Evolutionary conservation across 2,888 invertebrate genomes (phyloP).

Genomic region (Carabus problematicus): DNA sequence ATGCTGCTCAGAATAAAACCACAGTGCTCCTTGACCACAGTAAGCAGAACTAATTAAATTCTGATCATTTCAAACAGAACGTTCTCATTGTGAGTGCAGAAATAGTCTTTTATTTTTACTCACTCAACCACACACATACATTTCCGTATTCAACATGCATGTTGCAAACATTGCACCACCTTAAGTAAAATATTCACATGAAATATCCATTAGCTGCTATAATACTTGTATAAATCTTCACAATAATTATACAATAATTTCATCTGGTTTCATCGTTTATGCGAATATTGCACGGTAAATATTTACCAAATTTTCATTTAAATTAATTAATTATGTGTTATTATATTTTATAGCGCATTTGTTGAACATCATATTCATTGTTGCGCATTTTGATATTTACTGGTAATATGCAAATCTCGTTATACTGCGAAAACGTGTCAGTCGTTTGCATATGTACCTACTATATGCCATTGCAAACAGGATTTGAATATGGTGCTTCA

Average conservation of each 20-base stretch:
- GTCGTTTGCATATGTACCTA: not conserved
- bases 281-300: slow-evolving; percentile 20
- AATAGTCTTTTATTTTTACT: too few species aligned
- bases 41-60: slow-evolving; percentile 16
- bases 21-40: not conserved
- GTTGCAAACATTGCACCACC: too few species aligned
- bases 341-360: slow-evolving; percentile 21
- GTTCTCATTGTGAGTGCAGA: not conserved
- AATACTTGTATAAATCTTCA: too few species aligned
- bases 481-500: too few species aligned
- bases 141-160: too few species aligned
- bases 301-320: slow-evolving; percentile 35
- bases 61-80: slow-evolving; percentile 4
- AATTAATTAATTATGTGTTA: slow-evolving; percentile 35
- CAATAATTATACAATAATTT: too few species aligned
- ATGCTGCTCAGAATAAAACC: not conserved
- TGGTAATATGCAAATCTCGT: slow-evolving; percentile 4
- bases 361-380: slow-evolving; percentile 16
- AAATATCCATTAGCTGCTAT: too few species aligned
- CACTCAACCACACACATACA: too few species aligned
- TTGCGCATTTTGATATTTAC: slow-evolving; percentile 7
- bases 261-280: too few species aligned
- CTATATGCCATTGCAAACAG: too few species aligned
- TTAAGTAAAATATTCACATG: too few species aligned
- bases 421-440: not conserved